Evolutionary conservation across 2,888 invertebrate genomes (phyloP).

Genomic region (Drosophila meridionalis): DNA sequence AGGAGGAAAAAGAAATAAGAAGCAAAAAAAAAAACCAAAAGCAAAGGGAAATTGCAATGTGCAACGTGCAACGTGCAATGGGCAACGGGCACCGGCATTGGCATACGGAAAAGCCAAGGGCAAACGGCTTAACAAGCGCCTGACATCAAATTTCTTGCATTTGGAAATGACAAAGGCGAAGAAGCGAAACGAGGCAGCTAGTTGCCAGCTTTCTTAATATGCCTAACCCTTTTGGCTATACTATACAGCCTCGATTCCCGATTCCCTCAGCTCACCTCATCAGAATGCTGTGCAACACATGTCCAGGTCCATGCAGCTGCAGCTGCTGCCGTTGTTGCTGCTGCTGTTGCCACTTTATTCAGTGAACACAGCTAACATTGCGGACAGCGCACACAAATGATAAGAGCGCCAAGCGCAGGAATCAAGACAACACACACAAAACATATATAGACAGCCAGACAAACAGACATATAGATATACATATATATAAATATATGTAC

Average conservation of each 20-base stretch:
- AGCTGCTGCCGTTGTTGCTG: conserved; percentile 13
- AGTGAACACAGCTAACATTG: conserved; percentile 42
- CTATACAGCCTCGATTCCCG: background rate
- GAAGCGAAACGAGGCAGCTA: conserved; percentile 19
- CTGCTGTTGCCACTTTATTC: conserved; percentile 28
- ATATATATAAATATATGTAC: conserved; percentile 16
- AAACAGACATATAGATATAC: conserved; percentile 21
- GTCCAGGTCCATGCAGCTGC: conserved; percentile 41
- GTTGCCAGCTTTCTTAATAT: conserved; percentile 58
- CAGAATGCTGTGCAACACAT: conserved; percentile 40
- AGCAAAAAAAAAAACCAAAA: background rate
- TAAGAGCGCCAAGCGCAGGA: conserved; percentile 62
- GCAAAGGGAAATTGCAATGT: conserved; percentile 9
- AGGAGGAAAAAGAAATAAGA: background rate
- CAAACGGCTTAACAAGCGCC: conserved; percentile 72
- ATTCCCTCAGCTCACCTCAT: background rate
- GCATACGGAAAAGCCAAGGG: conserved; percentile 45
- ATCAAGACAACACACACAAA: conserved; percentile 54
- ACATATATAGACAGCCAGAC: conserved; percentile 38
- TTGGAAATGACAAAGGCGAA: conserved; percentile 70
- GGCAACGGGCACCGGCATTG: conserved; percentile 29
- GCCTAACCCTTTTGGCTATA: conserved; percentile 48
- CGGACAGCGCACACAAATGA: conserved; percentile 53
- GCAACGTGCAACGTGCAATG: conserved; percentile 18
- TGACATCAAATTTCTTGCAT: conserved; percentile 78